Percentiles rank a stretch among this genome's conserved stretches.
Evolutionary conservation across 2,797 vertebrate genomes (phyloP).

Genomic region (Molossus molossus): DNA sequence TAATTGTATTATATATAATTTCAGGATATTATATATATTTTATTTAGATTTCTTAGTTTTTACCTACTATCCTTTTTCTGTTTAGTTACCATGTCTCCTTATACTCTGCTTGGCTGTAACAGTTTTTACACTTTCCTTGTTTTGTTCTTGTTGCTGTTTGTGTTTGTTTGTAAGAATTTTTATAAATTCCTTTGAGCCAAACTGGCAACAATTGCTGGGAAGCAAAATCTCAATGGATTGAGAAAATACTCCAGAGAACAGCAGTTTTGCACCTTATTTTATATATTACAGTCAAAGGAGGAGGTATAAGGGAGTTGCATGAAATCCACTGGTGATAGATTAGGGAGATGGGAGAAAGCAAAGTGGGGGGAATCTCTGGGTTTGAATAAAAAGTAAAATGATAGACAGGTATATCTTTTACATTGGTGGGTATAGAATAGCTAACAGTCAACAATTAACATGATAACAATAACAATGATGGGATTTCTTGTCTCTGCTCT

Average conservation of each 20-base stretch:
- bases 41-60: slow-evolving; percentile 10
- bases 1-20: neutral
- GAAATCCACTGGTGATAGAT: neutral
- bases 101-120: neutral
- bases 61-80: neutral
- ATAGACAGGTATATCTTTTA: neutral
- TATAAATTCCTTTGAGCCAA: neutral
- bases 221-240: neutral
- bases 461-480: neutral
- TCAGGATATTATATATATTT: neutral
- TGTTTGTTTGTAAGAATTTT: neutral
- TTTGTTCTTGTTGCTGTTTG: neutral
- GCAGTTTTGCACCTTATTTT: neutral
- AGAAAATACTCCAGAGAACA: neutral
- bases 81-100: neutral
- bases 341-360: neutral
- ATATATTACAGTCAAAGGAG: neutral
- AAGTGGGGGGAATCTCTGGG: neutral
- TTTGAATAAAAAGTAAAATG: neutral
- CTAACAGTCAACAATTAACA: neutral
- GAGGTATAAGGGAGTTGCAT: neutral
- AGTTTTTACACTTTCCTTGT: neutral
- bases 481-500: neutral
- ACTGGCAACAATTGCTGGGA: neutral
- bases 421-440: neutral